phyloP scores from a whole-genome alignment of 2,797 vertebrate genomes.

The Manis pentadactyla region DNA sequence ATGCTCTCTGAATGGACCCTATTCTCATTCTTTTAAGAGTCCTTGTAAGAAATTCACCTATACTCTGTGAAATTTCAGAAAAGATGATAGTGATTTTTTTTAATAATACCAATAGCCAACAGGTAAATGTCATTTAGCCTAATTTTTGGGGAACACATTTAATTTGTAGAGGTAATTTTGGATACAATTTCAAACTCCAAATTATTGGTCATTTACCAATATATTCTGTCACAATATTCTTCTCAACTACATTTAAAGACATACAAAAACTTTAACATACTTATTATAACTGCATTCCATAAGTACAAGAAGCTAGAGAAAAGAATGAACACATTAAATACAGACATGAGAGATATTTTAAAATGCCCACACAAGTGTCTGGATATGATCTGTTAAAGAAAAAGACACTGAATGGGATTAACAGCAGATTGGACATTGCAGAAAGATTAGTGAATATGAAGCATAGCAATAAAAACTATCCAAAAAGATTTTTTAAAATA shows the following conservation, averaged over 20 bases:
- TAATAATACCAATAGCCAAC: neutral
- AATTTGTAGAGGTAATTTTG: neutral
- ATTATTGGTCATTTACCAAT: neutral
- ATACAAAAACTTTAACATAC: neutral
- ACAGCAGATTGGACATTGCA: neutral
- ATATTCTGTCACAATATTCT: neutral
- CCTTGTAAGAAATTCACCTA: conserved; percentile 24
- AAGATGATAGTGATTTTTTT: conserved; percentile 10
- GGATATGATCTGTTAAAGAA: neutral
- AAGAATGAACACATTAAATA: neutral
- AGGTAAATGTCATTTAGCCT: neutral
- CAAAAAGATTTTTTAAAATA: neutral
- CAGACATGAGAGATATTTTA: neutral
- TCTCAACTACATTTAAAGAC: neutral
- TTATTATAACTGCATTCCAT: neutral
- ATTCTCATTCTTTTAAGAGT: neutral
- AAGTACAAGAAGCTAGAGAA: neutral
- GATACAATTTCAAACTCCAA: neutral
- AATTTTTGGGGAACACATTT: neutral
- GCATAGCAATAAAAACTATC: neutral
- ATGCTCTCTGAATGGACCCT: neutral
- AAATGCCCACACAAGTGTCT: neutral
- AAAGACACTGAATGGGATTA: neutral
- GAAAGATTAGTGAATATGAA: neutral
- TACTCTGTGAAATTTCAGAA: conserved; percentile 30